phyloP scores from a whole-genome alignment of 2,888 invertebrate species.

The Alitta virens region DNA sequence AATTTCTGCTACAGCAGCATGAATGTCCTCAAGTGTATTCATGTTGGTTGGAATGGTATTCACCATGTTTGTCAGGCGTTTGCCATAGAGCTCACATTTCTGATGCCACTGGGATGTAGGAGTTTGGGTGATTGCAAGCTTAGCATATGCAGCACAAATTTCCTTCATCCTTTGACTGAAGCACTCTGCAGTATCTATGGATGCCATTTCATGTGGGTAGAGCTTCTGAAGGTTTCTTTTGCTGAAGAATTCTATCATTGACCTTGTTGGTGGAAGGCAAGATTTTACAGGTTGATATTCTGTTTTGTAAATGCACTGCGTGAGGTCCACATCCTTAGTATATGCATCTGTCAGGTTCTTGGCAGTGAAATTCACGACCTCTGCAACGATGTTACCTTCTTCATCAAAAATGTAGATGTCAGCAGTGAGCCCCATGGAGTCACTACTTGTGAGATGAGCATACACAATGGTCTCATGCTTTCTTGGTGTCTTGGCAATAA shows the following conservation, averaged over 20 bases:
- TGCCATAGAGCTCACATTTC: neutral
- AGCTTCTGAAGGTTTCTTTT: slow-evolving; percentile 1
- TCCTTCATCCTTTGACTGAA: neutral
- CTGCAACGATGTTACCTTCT: slow-evolving; percentile 10
- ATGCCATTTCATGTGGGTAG: slow-evolving; percentile 9
- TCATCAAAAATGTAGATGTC: slow-evolving; percentile 6
- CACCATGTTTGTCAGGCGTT: slow-evolving; percentile 1
- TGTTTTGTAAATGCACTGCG: slow-evolving; percentile 11
- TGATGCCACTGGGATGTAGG: neutral
- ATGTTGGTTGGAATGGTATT: neutral
- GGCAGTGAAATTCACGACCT: slow-evolving; percentile 8
- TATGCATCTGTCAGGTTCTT: slow-evolving; percentile 1
- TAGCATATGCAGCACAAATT: neutral
- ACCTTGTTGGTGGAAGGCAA: slow-evolving; percentile 4
- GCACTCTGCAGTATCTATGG: slow-evolving; percentile 1
- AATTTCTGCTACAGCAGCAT: neutral
- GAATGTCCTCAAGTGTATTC: neutral
- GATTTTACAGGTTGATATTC: slow-evolving; percentile 8
- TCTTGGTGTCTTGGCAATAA: neutral
- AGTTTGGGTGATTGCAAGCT: neutral
- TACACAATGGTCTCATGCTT: neutral
- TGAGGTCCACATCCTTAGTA: neutral
- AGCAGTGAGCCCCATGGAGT: neutral
- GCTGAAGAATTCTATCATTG: neutral
- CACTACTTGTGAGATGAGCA: neutral